Evolutionary conservation across 2,888 invertebrate species (phyloP), one percentile per base, ranked within the genome.

Genomic region (Coronaproctus castanopsis): DNA sequence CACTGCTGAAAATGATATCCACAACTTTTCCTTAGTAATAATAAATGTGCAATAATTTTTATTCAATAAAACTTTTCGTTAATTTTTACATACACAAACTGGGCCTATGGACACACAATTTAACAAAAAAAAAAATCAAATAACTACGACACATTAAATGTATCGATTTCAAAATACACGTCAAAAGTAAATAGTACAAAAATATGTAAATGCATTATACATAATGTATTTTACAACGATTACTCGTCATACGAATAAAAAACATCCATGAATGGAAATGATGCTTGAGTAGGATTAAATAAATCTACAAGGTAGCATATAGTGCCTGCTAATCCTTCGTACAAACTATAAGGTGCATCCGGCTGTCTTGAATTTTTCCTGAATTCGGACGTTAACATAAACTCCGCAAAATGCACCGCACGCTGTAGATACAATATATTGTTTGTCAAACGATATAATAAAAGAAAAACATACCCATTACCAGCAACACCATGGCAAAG

Each of bases 401-500:
- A 87, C 62, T 82, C 77, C 57, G 84, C 85, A 75, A 87, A 92
- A 65, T 78, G 77, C 57, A 78, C 73, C 1, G 90, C 90, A 66
- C 83, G 76, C 67, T 84, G 75, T n/a, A 87, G 73, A 71, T 87
- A 80, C 69, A 80, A 81, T 3, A 73, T 70, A 63, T 88, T 80
- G 8, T 78, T 76, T 14, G 88, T 87, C 57, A 90, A 72, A 63
- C 87, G 77, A 68, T 85, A 81, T 8, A 90, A 72, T 1, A 88
- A 71, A 53, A 90, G 72, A 66, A 88, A 87, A 0, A 82, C 84
- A 71, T 88, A 88, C 18, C 82, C 88, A 71, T 81, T 87, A 36
- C 89, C 89, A 21, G 85, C 83, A 0, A 89, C 77, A 1, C 92
- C 92, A 68, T 93, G 91, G 69, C 91, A 92, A 62, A 92, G 81